These are phyloP conservation scores for Hiodon tergisus DNA, from an alignment of 2,113 vertebrate genomes.

Conservation along the genomic window DNA sequence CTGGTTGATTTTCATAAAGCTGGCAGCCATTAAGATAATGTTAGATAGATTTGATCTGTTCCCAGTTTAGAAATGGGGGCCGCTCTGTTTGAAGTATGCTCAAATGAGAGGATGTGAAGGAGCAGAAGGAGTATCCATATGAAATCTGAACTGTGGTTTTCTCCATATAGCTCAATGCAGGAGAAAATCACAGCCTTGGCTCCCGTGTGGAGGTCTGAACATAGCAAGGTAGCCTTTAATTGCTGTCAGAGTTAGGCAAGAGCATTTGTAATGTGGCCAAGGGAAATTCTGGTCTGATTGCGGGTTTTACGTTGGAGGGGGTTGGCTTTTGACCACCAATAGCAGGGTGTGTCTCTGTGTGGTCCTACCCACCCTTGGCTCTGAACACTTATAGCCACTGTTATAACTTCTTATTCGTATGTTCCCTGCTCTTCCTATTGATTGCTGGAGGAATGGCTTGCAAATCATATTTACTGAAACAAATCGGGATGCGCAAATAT, in stretches of 20 bases:
- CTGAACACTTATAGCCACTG: background rate
- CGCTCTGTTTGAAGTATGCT: slow-evolving; percentile 15
- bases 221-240: slow-evolving; percentile 34
- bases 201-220: slow-evolving; percentile 20
- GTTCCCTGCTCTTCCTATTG: background rate
- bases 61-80: slow-evolving; percentile 25
- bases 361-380: background rate
- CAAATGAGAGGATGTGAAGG: slow-evolving; percentile 38
- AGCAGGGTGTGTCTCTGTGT: slow-evolving; percentile 11
- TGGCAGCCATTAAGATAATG: slow-evolving; percentile 31
- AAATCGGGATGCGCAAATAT: slow-evolving; percentile 12
- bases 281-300: slow-evolving; percentile 2
- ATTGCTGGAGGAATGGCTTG: background rate
- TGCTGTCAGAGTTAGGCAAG: slow-evolving; percentile 13
- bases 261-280: slow-evolving; percentile 35
- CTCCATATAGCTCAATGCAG: slow-evolving; percentile 23
- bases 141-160: slow-evolving; percentile 29
- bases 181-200: slow-evolving; percentile 29
- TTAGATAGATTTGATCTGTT: slow-evolving; percentile 31
- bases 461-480: slow-evolving; percentile 1
- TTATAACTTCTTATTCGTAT: background rate
- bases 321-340: slow-evolving; percentile 8
- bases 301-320: background rate
- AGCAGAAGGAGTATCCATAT: slow-evolving; percentile 23
- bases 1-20: slow-evolving; percentile 15